Conservation (phyloP, 2,113 vertebrate species). For the Ptychochromis oligacanthus region DNA sequence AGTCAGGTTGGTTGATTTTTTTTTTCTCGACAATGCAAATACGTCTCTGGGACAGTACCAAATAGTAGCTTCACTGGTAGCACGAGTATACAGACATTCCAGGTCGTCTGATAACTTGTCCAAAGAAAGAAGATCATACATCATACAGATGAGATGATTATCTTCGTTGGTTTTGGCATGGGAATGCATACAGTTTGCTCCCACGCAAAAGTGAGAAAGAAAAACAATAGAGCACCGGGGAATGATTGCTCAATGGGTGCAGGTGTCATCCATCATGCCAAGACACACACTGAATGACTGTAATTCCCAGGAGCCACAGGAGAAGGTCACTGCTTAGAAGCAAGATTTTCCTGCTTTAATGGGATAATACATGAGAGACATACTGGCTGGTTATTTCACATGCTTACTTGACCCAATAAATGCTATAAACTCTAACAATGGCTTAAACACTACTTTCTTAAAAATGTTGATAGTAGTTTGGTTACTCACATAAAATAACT, state of each 20-base stretch:
- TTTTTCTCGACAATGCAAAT: not conserved
- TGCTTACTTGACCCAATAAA: constrained; percentile 24
- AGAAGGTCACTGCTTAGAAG: constrained; percentile 71
- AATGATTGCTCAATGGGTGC: constrained; percentile 77
- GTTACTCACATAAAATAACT: not conserved
- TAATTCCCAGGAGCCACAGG: constrained; percentile 70
- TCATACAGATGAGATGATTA: constrained; percentile 77
- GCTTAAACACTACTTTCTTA: not conserved
- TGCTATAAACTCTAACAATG: not conserved
- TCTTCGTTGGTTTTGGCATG: constrained; percentile 76
- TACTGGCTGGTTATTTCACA: constrained; percentile 42
- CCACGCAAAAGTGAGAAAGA: constrained; percentile 78
- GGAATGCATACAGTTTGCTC: constrained; percentile 66
- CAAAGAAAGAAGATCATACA: constrained; percentile 59
- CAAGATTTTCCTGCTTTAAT: constrained; percentile 44
- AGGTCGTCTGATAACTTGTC: constrained; percentile 53
- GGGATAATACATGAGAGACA: constrained; percentile 43
- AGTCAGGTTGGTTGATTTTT: not conserved
- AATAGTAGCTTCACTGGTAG: constrained; percentile 14
- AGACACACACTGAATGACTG: constrained; percentile 71
- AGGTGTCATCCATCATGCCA: constrained; percentile 80
- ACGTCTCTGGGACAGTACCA: not conserved
- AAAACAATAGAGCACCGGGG: constrained; percentile 71
- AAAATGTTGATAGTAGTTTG: not conserved
- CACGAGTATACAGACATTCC: constrained; percentile 45